Evolutionary conservation across 2,888 invertebrate species (phyloP).

Genomic region (Cheilosia impressa): DNA sequence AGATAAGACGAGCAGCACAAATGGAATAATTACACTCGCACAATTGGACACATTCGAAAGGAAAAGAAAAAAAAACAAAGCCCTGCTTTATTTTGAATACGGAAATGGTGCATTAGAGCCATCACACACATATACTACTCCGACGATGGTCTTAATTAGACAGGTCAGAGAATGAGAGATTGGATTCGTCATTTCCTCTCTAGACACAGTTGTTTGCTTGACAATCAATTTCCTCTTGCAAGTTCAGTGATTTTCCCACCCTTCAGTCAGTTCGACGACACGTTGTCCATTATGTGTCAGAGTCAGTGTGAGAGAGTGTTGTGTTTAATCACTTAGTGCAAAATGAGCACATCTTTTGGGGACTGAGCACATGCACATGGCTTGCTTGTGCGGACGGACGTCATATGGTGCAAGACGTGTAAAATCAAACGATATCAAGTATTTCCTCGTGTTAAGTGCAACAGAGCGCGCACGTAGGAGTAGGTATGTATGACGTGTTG

Average conservation of each 20-base stretch:
- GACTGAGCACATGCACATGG: neutral
- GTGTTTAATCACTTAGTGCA: neutral
- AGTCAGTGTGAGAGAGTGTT: neutral
- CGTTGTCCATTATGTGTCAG: constrained; percentile 23
- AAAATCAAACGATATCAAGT: constrained; percentile 35
- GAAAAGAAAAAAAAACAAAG: constrained; percentile 24
- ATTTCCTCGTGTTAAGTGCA: constrained; percentile 34
- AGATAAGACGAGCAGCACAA: constrained; percentile 54
- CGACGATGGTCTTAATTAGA: constrained; percentile 45
- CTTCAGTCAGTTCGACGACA: constrained; percentile 5
- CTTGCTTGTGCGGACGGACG: neutral
- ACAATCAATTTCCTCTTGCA: constrained; percentile 51
- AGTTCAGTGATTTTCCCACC: constrained; percentile 1
- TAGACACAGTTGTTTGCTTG: constrained; percentile 34
- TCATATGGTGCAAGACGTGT: constrained; percentile 36
- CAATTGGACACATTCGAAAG: neutral
- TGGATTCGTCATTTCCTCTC: constrained; percentile 47
- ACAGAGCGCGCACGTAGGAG: constrained; percentile 50
- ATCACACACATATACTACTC: constrained; percentile 7
- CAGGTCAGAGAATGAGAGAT: neutral
- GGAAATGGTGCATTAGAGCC: constrained; percentile 60
- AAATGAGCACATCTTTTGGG: constrained; percentile 30
- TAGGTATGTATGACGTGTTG: constrained; percentile 61
- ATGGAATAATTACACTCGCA: constrained; percentile 64
- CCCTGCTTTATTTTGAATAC: constrained; percentile 15